These are phyloP conservation scores for Xylocampa areola DNA, from an alignment of 2,888 invertebrate species.

Conservation along the genomic window DNA sequence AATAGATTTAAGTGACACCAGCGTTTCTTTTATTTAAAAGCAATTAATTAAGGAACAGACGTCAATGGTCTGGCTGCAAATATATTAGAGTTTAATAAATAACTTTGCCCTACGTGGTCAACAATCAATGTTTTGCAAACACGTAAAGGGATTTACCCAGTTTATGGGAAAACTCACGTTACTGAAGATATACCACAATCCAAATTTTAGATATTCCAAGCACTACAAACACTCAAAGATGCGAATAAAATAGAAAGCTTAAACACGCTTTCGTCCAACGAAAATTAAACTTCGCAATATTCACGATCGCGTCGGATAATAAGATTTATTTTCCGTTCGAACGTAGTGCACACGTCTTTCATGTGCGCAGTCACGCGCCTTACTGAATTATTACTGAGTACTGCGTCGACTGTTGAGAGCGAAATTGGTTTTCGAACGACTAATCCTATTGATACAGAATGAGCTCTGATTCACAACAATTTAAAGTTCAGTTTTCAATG, in stretches of 20 bases:
- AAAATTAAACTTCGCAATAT: conserved; percentile 67
- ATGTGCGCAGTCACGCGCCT: conserved; percentile 80
- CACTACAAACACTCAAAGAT: conserved; percentile 56
- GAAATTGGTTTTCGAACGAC: conserved; percentile 82
- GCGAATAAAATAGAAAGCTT: conserved; percentile 49
- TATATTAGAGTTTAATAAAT: conserved; percentile 8
- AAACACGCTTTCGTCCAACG: conserved; percentile 57
- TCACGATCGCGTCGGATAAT: conserved; percentile 68
- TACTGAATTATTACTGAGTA: conserved; percentile 82
- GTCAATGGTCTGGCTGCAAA: neutral
- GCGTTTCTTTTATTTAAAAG: conserved; percentile 5
- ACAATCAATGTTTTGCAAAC: conserved; percentile 68
- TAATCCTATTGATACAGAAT: conserved; percentile 62
- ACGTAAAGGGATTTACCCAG: conserved; percentile 65
- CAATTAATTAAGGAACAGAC: neutral
- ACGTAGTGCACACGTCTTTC: conserved; percentile 68
- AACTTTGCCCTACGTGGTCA: conserved; percentile 28
- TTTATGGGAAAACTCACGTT: conserved; percentile 66
- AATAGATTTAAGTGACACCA: conserved; percentile 18
- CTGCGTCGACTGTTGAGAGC: conserved; percentile 80
- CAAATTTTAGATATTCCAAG: conserved; percentile 61
- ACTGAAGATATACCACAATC: conserved; percentile 64
- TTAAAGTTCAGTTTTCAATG: conserved; percentile 69
- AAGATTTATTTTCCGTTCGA: conserved; percentile 56
- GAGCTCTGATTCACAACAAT: conserved; percentile 60